Percentiles rank a stretch among this genome's conserved stretches.
Evolutionary conservation across 2,797 vertebrate species (phyloP).

Genomic region (Paramormyrops hopkinsi): DNA sequence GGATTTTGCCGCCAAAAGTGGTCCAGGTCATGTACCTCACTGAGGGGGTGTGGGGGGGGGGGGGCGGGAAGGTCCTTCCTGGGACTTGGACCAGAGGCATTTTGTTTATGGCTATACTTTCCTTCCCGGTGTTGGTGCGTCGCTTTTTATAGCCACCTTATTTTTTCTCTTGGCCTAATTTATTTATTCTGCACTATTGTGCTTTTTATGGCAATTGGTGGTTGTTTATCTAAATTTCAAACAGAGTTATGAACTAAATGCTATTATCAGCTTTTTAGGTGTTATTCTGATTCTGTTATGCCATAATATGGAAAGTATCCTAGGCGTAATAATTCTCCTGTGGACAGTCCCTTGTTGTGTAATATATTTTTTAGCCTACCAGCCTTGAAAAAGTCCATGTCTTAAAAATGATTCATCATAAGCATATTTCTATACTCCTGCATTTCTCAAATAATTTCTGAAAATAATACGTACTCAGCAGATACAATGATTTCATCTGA

Average conservation of each 20-base stretch:
- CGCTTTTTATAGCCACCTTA: background rate
- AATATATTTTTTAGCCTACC: background rate
- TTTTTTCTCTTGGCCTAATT: background rate
- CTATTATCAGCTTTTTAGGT: background rate
- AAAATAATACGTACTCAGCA: background rate
- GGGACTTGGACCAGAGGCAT: background rate
- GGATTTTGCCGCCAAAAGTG: background rate
- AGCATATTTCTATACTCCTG: background rate
- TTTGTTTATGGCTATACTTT: background rate
- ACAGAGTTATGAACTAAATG: slow-evolving; percentile 4
- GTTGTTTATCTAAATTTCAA: background rate
- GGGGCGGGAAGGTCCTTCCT: background rate
- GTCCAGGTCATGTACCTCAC: background rate
- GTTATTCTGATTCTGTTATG: background rate
- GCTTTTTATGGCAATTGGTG: background rate
- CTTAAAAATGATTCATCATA: background rate
- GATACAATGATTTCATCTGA: background rate
- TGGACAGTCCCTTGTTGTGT: background rate
- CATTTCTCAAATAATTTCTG: background rate
- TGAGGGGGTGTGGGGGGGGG: background rate
- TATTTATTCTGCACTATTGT: background rate
- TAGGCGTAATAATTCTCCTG: background rate
- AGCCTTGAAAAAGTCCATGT: background rate
- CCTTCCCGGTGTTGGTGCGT: background rate
- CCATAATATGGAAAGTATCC: background rate